phyloP scores from a whole-genome alignment of 1,140 invertebrate species.

The Diabrotica virgifera region DNA sequence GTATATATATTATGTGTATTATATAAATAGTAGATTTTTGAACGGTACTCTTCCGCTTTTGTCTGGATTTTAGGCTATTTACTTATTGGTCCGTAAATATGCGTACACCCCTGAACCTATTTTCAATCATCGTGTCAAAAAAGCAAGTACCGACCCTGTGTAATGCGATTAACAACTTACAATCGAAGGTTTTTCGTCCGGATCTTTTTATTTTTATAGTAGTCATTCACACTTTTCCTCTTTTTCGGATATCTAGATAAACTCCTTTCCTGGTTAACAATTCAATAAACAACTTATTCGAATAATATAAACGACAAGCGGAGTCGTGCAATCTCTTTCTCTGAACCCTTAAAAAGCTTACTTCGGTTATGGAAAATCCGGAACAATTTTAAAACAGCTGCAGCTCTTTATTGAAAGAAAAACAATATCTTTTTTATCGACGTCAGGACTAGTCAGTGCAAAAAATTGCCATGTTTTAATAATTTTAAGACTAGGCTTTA shows the following conservation, averaged over 20 bases:
- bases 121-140: background rate
- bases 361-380: background rate
- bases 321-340: slow-evolving; percentile 5
- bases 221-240: slow-evolving; percentile 10
- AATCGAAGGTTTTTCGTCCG: slow-evolving; percentile 10
- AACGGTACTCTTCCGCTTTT: no score
- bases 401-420: slow-evolving; percentile 10
- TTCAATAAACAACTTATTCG: slow-evolving; percentile 19
- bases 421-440: slow-evolving; percentile 1
- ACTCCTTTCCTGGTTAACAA: slow-evolving; percentile 17
- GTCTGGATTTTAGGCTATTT: no score
- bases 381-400: slow-evolving; percentile 7
- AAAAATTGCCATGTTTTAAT: background rate
- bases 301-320: slow-evolving; percentile 17
- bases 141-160: background rate
- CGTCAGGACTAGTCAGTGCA: background rate
- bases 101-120: background rate
- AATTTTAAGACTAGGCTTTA: no score
- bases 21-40: no score
- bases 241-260: slow-evolving; percentile 17
- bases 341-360: slow-evolving; percentile 7
- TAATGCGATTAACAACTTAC: background rate
- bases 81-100: no score
- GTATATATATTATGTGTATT: background rate
- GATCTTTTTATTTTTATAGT: slow-evolving; percentile 13